Percentiles rank a stretch among this genome's conserved stretches.
Conservation (phyloP, 2,113 vertebrate genomes). For the Gasterosteus nipponicus region DNA sequence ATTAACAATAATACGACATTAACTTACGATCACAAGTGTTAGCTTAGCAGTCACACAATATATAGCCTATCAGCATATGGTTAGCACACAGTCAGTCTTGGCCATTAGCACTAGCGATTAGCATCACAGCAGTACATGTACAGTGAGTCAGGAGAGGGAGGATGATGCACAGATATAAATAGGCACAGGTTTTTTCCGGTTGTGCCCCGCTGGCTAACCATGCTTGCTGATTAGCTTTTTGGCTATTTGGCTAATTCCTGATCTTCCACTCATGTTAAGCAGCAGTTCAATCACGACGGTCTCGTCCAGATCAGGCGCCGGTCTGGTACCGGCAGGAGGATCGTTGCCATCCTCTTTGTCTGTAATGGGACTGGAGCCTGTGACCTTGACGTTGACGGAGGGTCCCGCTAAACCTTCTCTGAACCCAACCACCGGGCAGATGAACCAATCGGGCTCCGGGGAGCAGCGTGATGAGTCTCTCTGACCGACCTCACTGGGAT, state of each 20-base stretch:
- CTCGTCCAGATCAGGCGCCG: not conserved
- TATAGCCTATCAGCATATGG: slow-evolving; percentile 29
- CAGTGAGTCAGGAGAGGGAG: slow-evolving; percentile 66
- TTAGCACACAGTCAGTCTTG: slow-evolving; percentile 63
- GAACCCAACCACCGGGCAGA: not conserved
- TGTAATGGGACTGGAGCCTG: not conserved
- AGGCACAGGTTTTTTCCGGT: slow-evolving; percentile 12
- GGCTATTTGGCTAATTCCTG: not conserved
- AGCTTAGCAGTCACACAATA: slow-evolving; percentile 56
- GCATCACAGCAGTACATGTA: slow-evolving; percentile 70
- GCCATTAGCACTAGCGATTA: slow-evolving; percentile 68
- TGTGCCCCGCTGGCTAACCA: not conserved
- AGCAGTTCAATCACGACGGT: not conserved
- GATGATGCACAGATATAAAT: slow-evolving; percentile 66
- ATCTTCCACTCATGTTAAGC: not conserved
- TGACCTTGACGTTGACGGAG: slow-evolving; percentile 4
- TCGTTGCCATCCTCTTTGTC: not conserved
- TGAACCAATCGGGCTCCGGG: not conserved
- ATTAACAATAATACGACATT: slow-evolving; percentile 36
- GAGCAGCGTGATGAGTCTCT: not conserved
- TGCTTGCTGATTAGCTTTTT: not conserved
- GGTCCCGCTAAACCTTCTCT: not conserved
- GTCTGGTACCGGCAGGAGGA: not conserved
- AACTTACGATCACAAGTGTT: slow-evolving; percentile 53
- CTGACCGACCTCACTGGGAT: not conserved